These are phyloP conservation scores for Malurus splendens DNA, from an alignment of 2,797 vertebrate species.

Conservation along the genomic window DNA sequence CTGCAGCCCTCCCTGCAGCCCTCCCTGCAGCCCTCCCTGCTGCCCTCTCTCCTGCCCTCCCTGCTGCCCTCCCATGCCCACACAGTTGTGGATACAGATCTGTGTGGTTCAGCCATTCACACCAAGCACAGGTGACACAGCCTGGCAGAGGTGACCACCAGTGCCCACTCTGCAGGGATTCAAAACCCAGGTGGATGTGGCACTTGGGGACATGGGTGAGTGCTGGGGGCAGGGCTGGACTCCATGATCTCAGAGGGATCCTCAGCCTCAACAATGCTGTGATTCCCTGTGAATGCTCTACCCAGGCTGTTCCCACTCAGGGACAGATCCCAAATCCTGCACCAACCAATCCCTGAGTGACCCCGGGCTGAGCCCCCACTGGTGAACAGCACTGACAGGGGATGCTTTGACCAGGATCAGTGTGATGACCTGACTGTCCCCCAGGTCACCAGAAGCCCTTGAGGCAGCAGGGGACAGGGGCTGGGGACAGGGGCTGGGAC, in stretches of 20 bases:
- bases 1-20: not conserved
- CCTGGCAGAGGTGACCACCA: not conserved
- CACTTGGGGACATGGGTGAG: not conserved
- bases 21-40: not conserved
- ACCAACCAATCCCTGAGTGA: rapidly evolving
- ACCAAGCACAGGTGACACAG: rapidly evolving
- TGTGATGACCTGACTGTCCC: not conserved
- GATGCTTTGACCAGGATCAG: rapidly evolving
- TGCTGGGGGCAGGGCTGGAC: not conserved
- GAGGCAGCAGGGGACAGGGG: not conserved
- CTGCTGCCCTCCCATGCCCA: not conserved
- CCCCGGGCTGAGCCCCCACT: not conserved
- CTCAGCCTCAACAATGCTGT: not conserved
- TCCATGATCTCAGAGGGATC: not conserved
- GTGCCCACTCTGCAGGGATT: not conserved
- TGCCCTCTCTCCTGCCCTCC: not conserved
- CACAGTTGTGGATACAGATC: rapidly evolving
- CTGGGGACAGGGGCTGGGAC: not conserved
- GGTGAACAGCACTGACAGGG: not conserved
- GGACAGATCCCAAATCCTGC: not conserved
- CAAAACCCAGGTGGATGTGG: not conserved
- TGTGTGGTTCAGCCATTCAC: rapidly evolving
- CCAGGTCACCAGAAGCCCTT: not conserved
- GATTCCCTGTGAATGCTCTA: not conserved
- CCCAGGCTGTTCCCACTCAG: rapidly evolving